These are phyloP conservation scores for Campylorhamphus procurvoides DNA, from an alignment of 2,113 vertebrate genomes.

Conservation along the genomic window DNA sequence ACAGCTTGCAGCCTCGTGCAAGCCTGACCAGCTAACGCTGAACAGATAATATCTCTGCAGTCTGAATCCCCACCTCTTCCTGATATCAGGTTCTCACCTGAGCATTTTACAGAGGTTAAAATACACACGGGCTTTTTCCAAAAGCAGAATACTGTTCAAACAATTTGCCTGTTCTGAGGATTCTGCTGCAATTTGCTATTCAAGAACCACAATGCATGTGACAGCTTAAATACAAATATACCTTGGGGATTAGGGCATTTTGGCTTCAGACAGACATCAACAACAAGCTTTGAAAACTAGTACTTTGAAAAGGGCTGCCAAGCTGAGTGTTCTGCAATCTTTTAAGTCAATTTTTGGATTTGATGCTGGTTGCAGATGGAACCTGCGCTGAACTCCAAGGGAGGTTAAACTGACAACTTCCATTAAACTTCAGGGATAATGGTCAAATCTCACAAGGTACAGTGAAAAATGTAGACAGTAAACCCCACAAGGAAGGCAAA, in stretches of 20 bases:
- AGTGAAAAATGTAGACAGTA: neutral
- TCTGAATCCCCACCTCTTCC: neutral
- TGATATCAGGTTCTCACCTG: neutral
- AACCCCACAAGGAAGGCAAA: neutral
- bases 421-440: neutral
- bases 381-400: neutral
- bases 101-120: neutral
- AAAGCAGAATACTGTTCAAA: neutral
- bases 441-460: neutral
- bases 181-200: neutral
- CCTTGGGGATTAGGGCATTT: neutral
- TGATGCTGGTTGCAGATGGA: neutral
- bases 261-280: neutral
- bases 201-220: neutral
- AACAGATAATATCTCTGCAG: slow-evolving; percentile 1
- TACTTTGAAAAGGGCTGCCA: neutral
- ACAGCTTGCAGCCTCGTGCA: neutral
- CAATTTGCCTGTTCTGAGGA: neutral
- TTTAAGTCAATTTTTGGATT: neutral
- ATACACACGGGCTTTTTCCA: neutral
- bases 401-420: neutral
- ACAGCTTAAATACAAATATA: neutral
- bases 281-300: neutral
- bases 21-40: neutral
- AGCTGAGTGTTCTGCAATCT: neutral